These are phyloP conservation scores for Telenomus remus DNA, from an alignment of 1,140 invertebrate species.

Conservation along the genomic window DNA sequence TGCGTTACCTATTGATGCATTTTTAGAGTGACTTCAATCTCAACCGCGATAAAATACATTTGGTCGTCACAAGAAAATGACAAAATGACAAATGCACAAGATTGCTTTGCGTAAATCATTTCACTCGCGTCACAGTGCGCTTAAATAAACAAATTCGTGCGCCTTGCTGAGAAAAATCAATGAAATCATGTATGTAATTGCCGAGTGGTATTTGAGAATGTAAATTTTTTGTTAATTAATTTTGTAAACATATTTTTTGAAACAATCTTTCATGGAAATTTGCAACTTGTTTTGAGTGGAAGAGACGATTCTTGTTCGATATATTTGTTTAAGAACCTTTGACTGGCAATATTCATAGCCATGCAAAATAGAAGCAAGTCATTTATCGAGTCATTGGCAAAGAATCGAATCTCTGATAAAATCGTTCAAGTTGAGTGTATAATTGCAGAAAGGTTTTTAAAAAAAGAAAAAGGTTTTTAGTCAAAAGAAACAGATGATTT, in stretches of 20 bases:
- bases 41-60: too few relatives aligned
- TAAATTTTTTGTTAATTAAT: too few relatives aligned
- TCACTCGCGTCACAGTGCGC: too few relatives aligned
- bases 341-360: slow-evolving; percentile 55
- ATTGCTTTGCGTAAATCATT: slow-evolving; percentile 1
- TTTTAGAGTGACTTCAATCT: too few relatives aligned
- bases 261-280: not conserved
- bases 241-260: not conserved
- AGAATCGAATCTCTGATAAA: slow-evolving; percentile 41
- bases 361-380: slow-evolving; percentile 62
- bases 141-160: slow-evolving; percentile 23
- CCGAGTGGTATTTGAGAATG: not conserved
- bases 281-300: not conserved
- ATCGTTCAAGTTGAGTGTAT: slow-evolving; percentile 27
- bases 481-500: not conserved
- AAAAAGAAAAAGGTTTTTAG: not conserved
- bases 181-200: not conserved
- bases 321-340: slow-evolving; percentile 41
- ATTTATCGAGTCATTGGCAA: slow-evolving; percentile 51
- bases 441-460: slow-evolving; percentile 19
- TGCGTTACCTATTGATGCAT: too few relatives aligned
- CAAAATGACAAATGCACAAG: slow-evolving; percentile 13
- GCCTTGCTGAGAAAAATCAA: not conserved
- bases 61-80: too few relatives aligned
- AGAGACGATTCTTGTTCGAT: not conserved